A percentile compares a stretch with the other conserved stretches of the same genome.
phyloP scores from a whole-genome alignment of 2,797 vertebrate genomes.

The Cyprinella venusta region DNA sequence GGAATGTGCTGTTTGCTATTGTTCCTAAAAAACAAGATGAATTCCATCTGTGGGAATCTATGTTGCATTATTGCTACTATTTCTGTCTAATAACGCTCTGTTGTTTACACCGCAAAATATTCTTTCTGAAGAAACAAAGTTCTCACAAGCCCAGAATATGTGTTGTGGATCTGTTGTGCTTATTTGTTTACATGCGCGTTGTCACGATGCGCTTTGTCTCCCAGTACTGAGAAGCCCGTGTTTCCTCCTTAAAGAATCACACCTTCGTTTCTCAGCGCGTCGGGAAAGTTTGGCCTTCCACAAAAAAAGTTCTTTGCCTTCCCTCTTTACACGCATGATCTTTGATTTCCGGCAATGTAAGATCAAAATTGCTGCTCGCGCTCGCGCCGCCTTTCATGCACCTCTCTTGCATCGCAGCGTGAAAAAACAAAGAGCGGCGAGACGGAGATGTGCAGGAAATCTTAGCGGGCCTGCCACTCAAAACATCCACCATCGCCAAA shows the following conservation, averaged over 20 bases:
- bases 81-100: conserved; percentile 64
- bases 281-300: conserved; percentile 78
- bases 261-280: conserved; percentile 66
- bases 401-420: conserved; percentile 74
- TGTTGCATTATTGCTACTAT: conserved; percentile 62
- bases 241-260: conserved; percentile 40
- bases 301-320: conserved; percentile 73
- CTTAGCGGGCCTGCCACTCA: conserved; percentile 79
- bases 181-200: conserved; percentile 73
- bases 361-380: conserved; percentile 80
- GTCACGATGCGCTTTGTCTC: conserved; percentile 69
- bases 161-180: conserved; percentile 68
- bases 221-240: conserved; percentile 39
- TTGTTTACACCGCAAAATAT: conserved; percentile 57
- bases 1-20: conserved; percentile 43
- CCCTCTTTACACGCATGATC: conserved; percentile 77
- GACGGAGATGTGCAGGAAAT: conserved; percentile 72
- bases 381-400: conserved; percentile 78
- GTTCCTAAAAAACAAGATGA: conserved; percentile 62
- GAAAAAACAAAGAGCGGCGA: conserved; percentile 78
- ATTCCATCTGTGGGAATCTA: conserved; percentile 48
- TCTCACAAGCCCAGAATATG: conserved; percentile 69
- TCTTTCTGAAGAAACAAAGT: conserved; percentile 62
- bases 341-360: conserved; percentile 83
- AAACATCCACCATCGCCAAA: conserved; percentile 77